These are phyloP conservation scores for Bombylius discolor DNA, from an alignment of 2,888 invertebrate species.

Conservation along the genomic window DNA sequence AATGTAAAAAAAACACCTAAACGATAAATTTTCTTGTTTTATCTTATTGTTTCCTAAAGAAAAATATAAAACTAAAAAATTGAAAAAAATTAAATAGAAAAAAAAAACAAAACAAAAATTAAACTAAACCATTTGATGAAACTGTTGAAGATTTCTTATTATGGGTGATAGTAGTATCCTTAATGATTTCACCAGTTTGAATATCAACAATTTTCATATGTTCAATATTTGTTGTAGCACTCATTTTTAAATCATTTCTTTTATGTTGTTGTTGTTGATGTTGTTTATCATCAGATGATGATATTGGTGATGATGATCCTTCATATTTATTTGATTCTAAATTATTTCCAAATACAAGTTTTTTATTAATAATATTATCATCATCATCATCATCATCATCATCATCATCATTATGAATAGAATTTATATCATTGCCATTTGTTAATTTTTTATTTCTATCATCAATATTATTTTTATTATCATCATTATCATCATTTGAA, in stretches of 20 bases:
- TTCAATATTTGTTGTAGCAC: too few species aligned
- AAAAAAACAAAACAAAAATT: slow-evolving; percentile 3
- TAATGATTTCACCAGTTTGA: slow-evolving; percentile 10
- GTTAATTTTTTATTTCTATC: not conserved
- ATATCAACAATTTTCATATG: slow-evolving; percentile 4
- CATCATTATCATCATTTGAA: not conserved
- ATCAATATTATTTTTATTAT: not conserved
- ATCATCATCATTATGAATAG: too few species aligned
- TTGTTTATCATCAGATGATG: not conserved
- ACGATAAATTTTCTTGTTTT: too few species aligned
- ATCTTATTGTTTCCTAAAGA: not conserved
- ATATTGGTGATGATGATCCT: not conserved
- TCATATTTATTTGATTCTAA: not conserved
- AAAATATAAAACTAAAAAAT: not conserved
- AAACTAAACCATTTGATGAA: not conserved
- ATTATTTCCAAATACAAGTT: too few species aligned
- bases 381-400: not conserved
- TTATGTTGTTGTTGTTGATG: too few species aligned
- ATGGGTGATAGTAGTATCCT: not conserved
- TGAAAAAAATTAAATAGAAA: not conserved
- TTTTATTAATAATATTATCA: too few species aligned
- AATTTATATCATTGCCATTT: not conserved
- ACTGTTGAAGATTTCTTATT: not conserved
- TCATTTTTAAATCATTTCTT: too few species aligned
- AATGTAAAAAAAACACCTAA: too few species aligned